phyloP scores from a whole-genome alignment of 2,113 vertebrate genomes.

The Chaenocephalus aceratus region DNA sequence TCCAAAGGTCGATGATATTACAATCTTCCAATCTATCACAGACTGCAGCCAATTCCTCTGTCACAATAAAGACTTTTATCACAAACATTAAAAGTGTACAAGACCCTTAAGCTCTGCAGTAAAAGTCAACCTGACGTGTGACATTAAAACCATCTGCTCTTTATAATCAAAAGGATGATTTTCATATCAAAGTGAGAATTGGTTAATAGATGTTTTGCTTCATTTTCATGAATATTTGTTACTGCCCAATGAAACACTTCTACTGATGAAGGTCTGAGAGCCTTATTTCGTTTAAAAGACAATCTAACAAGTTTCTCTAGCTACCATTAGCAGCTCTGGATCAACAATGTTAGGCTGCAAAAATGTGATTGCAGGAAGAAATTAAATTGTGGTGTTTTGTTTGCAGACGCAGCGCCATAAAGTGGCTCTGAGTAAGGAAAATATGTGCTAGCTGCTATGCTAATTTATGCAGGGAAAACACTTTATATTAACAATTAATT shows the following conservation, averaged over 20 bases:
- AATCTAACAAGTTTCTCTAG: too few species aligned
- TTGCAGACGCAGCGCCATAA: too few species aligned
- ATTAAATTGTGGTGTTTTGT: too few species aligned
- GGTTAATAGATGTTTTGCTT: neutral
- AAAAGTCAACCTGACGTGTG: neutral
- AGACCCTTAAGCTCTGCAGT: conserved; percentile 10
- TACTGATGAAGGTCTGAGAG: too few species aligned
- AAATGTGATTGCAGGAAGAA: too few species aligned
- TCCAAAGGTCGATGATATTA: conserved; percentile 32
- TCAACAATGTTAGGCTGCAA: too few species aligned
- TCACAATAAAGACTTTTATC: conserved; percentile 23
- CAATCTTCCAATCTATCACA: conserved; percentile 35
- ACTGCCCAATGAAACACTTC: neutral
- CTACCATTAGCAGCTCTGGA: too few species aligned
- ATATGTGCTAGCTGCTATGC: too few species aligned
- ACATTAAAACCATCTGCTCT: neutral
- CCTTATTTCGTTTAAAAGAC: too few species aligned
- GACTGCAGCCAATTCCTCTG: neutral
- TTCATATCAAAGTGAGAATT: neutral
- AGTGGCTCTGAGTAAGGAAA: too few species aligned
- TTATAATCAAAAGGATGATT: neutral
- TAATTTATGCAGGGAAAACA: too few species aligned
- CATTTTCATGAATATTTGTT: neutral
- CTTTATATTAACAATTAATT: too few species aligned
- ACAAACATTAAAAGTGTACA: conserved; percentile 5